phyloP scores from a whole-genome alignment of 1,140 invertebrate species.

The Leptinotarsa undecemlineata region DNA sequence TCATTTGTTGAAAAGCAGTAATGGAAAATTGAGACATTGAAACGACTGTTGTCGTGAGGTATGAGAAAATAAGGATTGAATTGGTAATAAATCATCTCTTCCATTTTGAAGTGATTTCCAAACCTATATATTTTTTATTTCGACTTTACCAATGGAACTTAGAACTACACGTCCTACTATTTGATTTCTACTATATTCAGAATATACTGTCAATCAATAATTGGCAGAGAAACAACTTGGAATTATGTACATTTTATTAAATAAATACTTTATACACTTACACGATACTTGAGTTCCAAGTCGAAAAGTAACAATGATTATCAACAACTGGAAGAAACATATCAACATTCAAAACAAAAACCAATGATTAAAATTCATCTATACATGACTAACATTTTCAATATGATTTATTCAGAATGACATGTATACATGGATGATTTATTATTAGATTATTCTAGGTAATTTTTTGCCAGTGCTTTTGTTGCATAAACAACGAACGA shows the following conservation, averaged over 20 bases:
- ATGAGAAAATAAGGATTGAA: too few relatives aligned
- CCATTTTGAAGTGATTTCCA: too few relatives aligned
- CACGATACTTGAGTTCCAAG: conserved; percentile 10
- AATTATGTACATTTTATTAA: conserved; percentile 33
- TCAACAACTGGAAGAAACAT: conserved; percentile 14
- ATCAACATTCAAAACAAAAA: conserved; percentile 1
- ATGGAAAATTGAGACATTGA: too few relatives aligned
- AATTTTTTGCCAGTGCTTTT: not conserved
- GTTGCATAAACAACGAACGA: conserved; percentile 6
- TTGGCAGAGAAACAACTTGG: too few relatives aligned
- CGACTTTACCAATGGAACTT: too few relatives aligned
- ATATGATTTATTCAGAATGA: conserved; percentile 13
- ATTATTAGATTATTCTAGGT: conserved; percentile 1
- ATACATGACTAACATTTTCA: conserved; percentile 7
- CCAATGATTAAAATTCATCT: not conserved
- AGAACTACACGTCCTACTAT: too few relatives aligned
- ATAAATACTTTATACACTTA: conserved; percentile 31
- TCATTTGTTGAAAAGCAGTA: too few relatives aligned
- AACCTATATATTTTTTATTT: too few relatives aligned
- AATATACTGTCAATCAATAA: too few relatives aligned
- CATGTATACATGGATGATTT: conserved; percentile 27
- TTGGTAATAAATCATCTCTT: too few relatives aligned
- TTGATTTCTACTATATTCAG: too few relatives aligned
- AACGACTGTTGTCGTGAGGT: too few relatives aligned
- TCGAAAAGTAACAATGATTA: conserved; percentile 24